These are phyloP conservation scores for Corythornis madagascariensis DNA, from an alignment of 2,113 vertebrate species.

Conservation along the genomic window DNA sequence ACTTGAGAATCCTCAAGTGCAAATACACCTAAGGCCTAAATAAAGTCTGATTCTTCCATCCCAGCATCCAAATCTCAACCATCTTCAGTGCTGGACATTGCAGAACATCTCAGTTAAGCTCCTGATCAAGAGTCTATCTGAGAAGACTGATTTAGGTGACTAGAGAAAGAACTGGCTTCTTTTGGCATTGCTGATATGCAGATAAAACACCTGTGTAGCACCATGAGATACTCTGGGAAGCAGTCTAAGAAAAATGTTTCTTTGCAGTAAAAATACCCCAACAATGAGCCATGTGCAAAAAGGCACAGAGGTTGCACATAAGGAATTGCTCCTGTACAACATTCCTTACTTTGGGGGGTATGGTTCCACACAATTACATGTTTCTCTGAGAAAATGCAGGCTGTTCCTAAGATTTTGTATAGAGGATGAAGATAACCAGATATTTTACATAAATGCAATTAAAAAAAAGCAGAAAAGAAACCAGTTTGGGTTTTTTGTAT, in stretches of 20 bases:
- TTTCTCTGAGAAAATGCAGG: not conserved
- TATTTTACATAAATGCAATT: not conserved
- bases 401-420: not conserved
- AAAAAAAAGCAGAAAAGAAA: not conserved
- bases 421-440: not conserved
- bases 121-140: not conserved
- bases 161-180: not conserved
- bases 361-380: not conserved
- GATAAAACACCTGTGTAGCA: not conserved
- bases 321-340: not conserved
- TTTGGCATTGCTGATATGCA: not conserved
- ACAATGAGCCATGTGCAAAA: not conserved
- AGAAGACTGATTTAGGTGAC: not conserved
- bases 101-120: not conserved
- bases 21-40: not conserved
- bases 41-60: not conserved
- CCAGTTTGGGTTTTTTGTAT: accelerated
- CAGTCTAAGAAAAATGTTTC: not conserved
- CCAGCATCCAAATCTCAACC: not conserved
- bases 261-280: not conserved
- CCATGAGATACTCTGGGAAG: not conserved
- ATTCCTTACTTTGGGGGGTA: not conserved
- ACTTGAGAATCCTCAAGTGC: not conserved
- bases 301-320: accelerated
- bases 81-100: not conserved